A percentile compares a stretch with the other conserved stretches of the same genome.
Conservation (phyloP, 2,113 vertebrate genomes). For the Hydrolagus affinis region DNA sequence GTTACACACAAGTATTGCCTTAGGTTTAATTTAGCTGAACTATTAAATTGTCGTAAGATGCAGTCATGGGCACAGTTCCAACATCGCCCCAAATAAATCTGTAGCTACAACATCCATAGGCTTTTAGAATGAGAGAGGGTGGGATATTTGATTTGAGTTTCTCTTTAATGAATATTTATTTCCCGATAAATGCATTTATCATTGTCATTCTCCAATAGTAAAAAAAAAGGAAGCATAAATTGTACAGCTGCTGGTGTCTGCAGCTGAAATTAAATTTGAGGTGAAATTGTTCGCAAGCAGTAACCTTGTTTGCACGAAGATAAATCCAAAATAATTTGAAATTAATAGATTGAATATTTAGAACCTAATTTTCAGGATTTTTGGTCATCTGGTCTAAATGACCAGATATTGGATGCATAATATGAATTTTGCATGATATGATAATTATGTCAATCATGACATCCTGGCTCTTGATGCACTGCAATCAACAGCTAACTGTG, state of each 20-base stretch:
- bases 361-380: background rate
- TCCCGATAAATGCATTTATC: conserved; percentile 55
- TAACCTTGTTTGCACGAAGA: background rate
- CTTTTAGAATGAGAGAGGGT: conserved; percentile 37
- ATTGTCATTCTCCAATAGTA: conserved; percentile 54
- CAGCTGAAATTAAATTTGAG: conserved; percentile 54
- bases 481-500: background rate
- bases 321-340: background rate
- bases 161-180: conserved; percentile 59
- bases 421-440: background rate
- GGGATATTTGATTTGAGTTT: conserved; percentile 44
- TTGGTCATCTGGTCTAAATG: background rate
- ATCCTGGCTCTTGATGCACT: background rate
- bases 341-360: background rate
- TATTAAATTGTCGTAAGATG: conserved; percentile 49
- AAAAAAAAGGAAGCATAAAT: conserved; percentile 54
- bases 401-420: background rate
- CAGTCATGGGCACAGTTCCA: conserved; percentile 43
- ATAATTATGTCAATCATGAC: background rate
- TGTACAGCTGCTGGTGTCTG: conserved; percentile 47
- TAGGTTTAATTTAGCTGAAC: conserved; percentile 49
- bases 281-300: conserved; percentile 37
- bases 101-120: conserved; percentile 35
- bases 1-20: conserved; percentile 42
- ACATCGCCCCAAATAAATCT: conserved; percentile 43